Percentiles rank a stretch among this genome's conserved stretches.
Conservation (phyloP, 2,888 invertebrate genomes). For the Pseudococcus viburni region DNA sequence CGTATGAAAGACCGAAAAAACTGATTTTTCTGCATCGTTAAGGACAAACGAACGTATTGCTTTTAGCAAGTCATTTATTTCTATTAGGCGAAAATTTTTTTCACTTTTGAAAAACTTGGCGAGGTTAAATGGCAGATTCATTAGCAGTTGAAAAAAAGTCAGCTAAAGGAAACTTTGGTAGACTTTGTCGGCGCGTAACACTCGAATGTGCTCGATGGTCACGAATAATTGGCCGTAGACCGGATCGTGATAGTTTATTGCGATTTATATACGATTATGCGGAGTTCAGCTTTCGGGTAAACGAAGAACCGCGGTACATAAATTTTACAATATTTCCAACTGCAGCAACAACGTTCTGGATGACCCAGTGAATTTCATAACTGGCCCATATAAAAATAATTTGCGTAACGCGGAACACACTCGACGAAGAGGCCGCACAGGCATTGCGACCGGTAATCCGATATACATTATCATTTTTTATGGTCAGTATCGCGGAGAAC, state of each 20-base stretch:
- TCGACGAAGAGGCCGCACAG: background rate
- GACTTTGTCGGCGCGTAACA: constrained; percentile 12
- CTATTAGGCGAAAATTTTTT: constrained; percentile 6
- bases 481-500: background rate
- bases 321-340: constrained; percentile 4
- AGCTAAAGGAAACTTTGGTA: background rate
- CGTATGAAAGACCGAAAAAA: constrained; percentile 15
- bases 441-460: background rate
- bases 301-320: background rate
- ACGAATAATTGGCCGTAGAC: constrained; percentile 41
- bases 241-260: constrained; percentile 38
- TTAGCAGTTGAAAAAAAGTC: constrained; percentile 18
- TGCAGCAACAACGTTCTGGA: background rate
- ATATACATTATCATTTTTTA: background rate
- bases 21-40: background rate
- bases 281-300: constrained; percentile 18
- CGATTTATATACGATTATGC: constrained; percentile 19
- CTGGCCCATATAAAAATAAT: background rate
- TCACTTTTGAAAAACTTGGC: constrained; percentile 20
- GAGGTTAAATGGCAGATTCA: constrained; percentile 49
- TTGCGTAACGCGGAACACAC: constrained; percentile 49
- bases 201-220: background rate
- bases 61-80: constrained; percentile 58
- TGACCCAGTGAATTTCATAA: constrained; percentile 50
- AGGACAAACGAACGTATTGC: background rate